Percentiles rank a stretch among this genome's conserved stretches.
These are phyloP conservation scores for Rhodinocichla rosea DNA, from an alignment of 2,113 vertebrate species.

Conservation along the genomic window DNA sequence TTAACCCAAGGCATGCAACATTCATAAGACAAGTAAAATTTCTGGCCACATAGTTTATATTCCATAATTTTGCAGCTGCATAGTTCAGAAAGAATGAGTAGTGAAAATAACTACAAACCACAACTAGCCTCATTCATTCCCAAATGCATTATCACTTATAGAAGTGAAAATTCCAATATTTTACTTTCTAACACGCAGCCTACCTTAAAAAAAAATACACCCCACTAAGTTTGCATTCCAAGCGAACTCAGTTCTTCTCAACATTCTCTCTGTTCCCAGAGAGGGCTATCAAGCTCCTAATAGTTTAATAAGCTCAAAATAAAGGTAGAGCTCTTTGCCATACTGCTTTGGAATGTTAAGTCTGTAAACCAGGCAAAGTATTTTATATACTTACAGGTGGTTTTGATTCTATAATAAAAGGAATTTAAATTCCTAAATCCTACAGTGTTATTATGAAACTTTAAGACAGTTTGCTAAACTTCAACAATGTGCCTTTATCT, in stretches of 20 bases:
- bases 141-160: neutral
- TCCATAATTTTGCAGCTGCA: neutral
- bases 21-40: neutral
- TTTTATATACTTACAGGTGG: conserved; percentile 25
- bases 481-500: conserved; percentile 24
- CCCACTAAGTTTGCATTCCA: neutral
- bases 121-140: neutral
- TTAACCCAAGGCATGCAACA: neutral
- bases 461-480: neutral
- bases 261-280: neutral
- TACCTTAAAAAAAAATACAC: neutral
- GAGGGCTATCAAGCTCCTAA: neutral
- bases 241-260: neutral
- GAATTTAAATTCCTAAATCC: conserved; percentile 52
- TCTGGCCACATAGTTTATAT: neutral
- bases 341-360: conserved; percentile 46
- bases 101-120: neutral
- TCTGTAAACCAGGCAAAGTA: conserved; percentile 21
- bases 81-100: neutral
- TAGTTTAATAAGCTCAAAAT: conserved; percentile 10
- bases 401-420: conserved; percentile 39
- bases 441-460: conserved; percentile 5
- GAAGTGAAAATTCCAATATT: neutral
- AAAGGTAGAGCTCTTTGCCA: conserved; percentile 2
- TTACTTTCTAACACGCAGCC: neutral